Evolutionary conservation across 2,888 invertebrate species (phyloP), one percentile per base, ranked within the genome.

Genomic region (Scaptomyza polygonia): DNA sequence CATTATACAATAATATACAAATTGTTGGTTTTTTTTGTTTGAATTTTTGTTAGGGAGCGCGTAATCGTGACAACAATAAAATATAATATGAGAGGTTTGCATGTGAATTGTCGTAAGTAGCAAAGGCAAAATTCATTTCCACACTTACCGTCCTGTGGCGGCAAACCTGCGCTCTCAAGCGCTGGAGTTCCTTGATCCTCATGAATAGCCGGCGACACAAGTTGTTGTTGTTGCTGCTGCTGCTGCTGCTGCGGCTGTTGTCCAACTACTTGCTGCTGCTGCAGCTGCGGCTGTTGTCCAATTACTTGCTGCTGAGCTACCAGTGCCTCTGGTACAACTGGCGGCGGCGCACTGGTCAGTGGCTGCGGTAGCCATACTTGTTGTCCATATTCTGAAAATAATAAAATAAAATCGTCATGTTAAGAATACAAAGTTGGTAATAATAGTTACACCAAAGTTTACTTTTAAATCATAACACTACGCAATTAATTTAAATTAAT

Each of bases 91-190:
- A 81, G 65, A 80, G 73, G 76, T 80, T 78, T 77, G 70, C 64
- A 82, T 77, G 76, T 86, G 83, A 87, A 88, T 88, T 77, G 76
- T 85, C 61, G 73, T 71, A 72, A 71, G 56, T 64, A 64, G 57
- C 59, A 42, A 69, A 70, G 55, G 39, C 36, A 51, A 72, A 72
- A 65, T 80, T 84, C 76, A 81, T 88, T 83, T 79, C 72, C 81
- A 70, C 82, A 83, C 90, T 83, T 91, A 92, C 92, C 92, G 71
- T 92, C 90, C 70, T 90, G 89, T 76, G 88, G 90, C 49, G 88
- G 73, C 85, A 73, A 73, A 86, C 82, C 87, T 81, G 85, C 79
- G 67, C 87, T 40, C n/a, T 81, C 81, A 25, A 71, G 76, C 67
- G 85, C 82, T 36, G 75, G 49, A 30, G 61, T 7, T 39, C 65